Percentiles rank a stretch among this genome's conserved stretches.
phyloP scores from a whole-genome alignment of 2,797 vertebrate species.

The Helostoma temminkii region DNA sequence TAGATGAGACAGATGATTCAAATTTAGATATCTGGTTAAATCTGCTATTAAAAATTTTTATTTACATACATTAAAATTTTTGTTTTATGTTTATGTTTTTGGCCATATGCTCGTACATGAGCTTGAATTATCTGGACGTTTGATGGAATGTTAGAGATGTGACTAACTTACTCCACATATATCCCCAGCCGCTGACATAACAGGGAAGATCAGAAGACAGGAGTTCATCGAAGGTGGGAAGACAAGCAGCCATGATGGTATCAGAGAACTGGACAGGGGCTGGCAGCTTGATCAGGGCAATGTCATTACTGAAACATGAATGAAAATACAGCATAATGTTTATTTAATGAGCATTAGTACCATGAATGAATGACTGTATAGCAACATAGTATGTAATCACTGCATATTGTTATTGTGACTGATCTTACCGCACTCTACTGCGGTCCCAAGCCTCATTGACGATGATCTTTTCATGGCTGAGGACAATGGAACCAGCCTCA shows the following conservation, averaged over 20 bases:
- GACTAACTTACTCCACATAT: slow-evolving; percentile 83
- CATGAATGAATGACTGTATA: background rate
- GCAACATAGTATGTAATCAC: background rate
- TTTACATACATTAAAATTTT: no score
- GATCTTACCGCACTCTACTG: slow-evolving; percentile 82
- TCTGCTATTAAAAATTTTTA: no score
- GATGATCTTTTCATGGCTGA: slow-evolving; percentile 81
- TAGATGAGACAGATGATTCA: no score
- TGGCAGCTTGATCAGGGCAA: slow-evolving; percentile 91
- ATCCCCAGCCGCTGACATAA: slow-evolving; percentile 93
- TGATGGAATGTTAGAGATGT: background rate
- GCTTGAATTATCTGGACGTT: slow-evolving; percentile 50
- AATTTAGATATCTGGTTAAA: no score
- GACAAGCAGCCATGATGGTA: slow-evolving; percentile 83
- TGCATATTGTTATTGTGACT: background rate
- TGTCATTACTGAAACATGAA: slow-evolving; percentile 82
- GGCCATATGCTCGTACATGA: no score
- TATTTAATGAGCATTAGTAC: background rate
- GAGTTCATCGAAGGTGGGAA: slow-evolving; percentile 77
- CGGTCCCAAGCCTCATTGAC: slow-evolving; percentile 86
- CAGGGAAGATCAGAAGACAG: slow-evolving; percentile 83
- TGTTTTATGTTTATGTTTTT: background rate
- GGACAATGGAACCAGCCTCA: slow-evolving; percentile 79
- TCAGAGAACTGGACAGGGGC: slow-evolving; percentile 73
- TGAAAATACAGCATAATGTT: no score